These are phyloP conservation scores for Nycticebus coucang DNA, from an alignment of 2,113 vertebrate species.

Conservation along the genomic window DNA sequence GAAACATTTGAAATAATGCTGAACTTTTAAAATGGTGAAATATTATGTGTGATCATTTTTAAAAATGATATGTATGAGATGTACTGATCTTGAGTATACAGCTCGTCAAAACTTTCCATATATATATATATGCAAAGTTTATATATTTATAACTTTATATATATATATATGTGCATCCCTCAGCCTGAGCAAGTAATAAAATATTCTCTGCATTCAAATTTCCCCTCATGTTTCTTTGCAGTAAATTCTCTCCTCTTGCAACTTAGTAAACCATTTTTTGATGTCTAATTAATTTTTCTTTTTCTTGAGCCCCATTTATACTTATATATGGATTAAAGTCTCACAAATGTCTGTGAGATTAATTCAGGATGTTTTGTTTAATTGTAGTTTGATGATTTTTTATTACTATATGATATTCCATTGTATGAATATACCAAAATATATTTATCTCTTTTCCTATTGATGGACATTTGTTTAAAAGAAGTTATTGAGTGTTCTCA, in stretches of 20 bases:
- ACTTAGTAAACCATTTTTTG: not conserved
- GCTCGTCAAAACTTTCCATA: not conserved
- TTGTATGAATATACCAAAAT: not conserved
- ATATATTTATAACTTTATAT: not conserved
- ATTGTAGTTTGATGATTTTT: not conserved
- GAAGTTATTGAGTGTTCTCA: not conserved
- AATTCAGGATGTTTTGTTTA: not conserved
- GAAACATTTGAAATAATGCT: not conserved
- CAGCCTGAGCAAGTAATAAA: not conserved
- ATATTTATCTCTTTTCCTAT: not conserved
- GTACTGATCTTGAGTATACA: not conserved
- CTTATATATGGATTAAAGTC: not conserved
- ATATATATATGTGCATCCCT: not conserved
- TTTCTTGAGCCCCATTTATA: not conserved
- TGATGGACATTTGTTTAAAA: not conserved
- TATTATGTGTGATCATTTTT: not conserved
- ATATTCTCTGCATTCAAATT: not conserved
- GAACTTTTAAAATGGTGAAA: not conserved
- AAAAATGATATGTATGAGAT: not conserved
- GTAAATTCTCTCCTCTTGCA: not conserved
- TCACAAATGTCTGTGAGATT: not conserved
- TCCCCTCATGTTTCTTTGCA: not conserved
- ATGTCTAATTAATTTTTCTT: not conserved
- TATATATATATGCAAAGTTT: no score
- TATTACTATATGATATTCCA: not conserved